phyloP scores from a whole-genome alignment of 2,113 vertebrate species.

The Phocoena sinus region DNA sequence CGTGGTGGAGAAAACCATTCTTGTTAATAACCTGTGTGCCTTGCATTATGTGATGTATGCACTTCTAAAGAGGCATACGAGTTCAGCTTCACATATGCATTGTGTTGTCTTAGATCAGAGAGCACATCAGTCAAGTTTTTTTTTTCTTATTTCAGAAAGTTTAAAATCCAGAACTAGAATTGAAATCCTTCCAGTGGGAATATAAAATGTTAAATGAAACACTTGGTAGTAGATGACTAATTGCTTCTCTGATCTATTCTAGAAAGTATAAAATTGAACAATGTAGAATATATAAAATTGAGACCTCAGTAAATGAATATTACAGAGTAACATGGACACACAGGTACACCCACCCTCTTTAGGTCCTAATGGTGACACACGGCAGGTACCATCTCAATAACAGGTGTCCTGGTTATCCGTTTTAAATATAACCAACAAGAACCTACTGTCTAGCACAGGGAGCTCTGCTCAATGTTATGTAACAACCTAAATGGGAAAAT shows the following conservation, averaged over 20 bases:
- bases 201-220: not conserved
- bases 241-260: not conserved
- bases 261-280: not conserved
- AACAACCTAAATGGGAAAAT: too few relatives aligned
- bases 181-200: not conserved
- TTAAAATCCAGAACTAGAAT: not conserved
- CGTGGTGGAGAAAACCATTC: not conserved
- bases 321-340: not conserved
- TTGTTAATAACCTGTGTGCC: not conserved
- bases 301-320: not conserved
- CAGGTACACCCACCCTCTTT: not conserved
- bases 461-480: too few relatives aligned
- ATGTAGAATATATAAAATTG: not conserved
- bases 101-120: not conserved
- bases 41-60: rapidly evolving
- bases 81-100: not conserved
- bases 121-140: not conserved
- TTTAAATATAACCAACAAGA: too few relatives aligned
- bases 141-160: not conserved
- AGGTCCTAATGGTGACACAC: not conserved
- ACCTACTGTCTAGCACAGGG: too few relatives aligned
- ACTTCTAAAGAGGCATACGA: not conserved
- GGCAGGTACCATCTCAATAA: not conserved
- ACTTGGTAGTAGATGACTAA: not conserved
- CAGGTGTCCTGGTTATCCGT: not conserved